Evolutionary conservation across 2,113 vertebrate species (phyloP).

Genomic region (Gopherus flavomarginatus): DNA sequence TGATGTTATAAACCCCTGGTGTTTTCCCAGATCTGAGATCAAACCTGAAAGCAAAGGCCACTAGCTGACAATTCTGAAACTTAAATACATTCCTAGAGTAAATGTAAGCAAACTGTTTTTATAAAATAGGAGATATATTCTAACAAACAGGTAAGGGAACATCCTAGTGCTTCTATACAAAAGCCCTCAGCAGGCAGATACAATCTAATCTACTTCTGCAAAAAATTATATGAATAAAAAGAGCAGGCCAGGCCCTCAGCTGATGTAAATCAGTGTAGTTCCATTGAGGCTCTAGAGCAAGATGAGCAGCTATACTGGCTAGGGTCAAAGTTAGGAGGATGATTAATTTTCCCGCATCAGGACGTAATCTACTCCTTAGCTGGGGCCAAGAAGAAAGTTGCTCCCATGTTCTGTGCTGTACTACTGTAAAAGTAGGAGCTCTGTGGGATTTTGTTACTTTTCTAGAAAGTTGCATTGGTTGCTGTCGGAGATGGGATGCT

Average conservation of each 20-base stretch:
- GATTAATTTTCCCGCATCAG: background rate
- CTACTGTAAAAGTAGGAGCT: background rate
- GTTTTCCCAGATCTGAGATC: background rate
- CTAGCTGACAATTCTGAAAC: background rate
- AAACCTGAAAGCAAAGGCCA: background rate
- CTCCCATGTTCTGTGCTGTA: background rate
- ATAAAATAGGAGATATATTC: background rate
- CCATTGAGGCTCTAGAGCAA: background rate
- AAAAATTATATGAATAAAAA: background rate
- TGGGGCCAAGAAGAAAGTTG: background rate
- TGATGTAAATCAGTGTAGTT: background rate
- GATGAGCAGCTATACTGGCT: background rate
- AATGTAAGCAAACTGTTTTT: background rate
- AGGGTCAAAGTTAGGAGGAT: background rate
- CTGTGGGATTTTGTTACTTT: background rate
- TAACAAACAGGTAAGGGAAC: background rate
- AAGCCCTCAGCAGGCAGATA: background rate
- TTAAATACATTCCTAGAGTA: background rate
- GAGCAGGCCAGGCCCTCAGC: background rate
- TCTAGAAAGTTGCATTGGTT: background rate
- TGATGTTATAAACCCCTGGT: background rate
- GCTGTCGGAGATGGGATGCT: background rate
- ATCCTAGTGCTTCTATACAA: background rate
- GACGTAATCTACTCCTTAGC: background rate
- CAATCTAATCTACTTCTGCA: background rate